Percentiles rank a stretch among this genome's conserved stretches.
These are phyloP conservation scores for Sebastiscus tertius DNA, from an alignment of 2,797 vertebrate genomes.

Conservation along the genomic window DNA sequence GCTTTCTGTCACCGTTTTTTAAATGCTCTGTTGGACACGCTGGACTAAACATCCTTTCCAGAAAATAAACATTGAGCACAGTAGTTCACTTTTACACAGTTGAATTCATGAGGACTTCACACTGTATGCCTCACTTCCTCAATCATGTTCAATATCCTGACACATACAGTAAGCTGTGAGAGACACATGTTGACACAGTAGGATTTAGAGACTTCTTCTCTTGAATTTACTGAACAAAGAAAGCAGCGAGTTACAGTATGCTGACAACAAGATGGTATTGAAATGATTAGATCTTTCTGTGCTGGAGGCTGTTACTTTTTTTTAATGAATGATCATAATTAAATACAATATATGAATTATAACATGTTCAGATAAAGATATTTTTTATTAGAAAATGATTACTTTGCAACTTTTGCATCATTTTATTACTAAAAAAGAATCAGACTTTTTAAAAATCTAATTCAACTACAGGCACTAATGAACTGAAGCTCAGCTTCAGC, in stretches of 20 bases:
- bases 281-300: neutral
- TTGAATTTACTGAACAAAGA: conserved; percentile 10
- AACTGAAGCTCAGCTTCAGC: neutral
- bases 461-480: neutral
- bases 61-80: conserved; percentile 49
- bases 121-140: conserved; percentile 4
- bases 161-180: neutral
- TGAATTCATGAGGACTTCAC: neutral
- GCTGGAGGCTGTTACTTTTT: neutral
- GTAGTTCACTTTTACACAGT: conserved; percentile 23
- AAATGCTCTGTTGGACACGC: conserved; percentile 43
- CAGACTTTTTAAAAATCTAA: neutral
- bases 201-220: neutral
- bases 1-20: conserved; percentile 51
- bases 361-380: neutral
- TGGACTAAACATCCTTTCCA: conserved; percentile 67
- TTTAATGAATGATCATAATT: neutral
- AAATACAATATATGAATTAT: neutral
- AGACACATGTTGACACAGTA: neutral
- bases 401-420: neutral
- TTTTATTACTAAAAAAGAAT: neutral
- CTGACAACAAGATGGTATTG: neutral
- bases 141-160: neutral
- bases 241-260: neutral
- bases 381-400: neutral